Percentiles rank a stretch among this genome's conserved stretches.
Conservation (phyloP, 2,888 invertebrate species). For the Stomorhina lunata region DNA sequence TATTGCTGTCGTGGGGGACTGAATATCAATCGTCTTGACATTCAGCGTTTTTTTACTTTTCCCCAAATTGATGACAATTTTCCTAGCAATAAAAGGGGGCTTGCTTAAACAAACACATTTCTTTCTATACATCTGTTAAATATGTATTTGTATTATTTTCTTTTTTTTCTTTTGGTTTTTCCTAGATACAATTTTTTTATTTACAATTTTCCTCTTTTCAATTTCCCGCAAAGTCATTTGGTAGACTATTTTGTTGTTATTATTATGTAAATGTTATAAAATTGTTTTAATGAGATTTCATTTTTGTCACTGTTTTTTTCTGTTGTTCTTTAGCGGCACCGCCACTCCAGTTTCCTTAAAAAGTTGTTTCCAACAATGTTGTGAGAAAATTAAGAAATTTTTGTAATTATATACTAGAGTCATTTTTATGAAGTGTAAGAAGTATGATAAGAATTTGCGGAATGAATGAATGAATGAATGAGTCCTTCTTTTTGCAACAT, state of each 20-base stretch:
- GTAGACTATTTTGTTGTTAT: not conserved
- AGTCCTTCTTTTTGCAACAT: too few species aligned
- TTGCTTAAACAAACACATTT: not conserved
- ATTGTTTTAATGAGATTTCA: slow-evolving; percentile 3
- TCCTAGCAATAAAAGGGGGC: not conserved
- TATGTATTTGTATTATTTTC: not conserved
- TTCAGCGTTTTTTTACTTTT: slow-evolving; percentile 24
- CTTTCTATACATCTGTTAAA: not conserved
- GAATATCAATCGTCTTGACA: slow-evolving; percentile 10
- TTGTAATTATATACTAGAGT: not conserved
- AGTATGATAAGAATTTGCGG: not conserved
- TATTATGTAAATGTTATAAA: slow-evolving; percentile 6
- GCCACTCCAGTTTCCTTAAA: slow-evolving; percentile 25
- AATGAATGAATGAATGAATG: not conserved
- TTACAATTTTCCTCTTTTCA: too few species aligned
- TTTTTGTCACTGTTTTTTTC: not conserved
- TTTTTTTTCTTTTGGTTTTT: not conserved
- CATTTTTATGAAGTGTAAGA: not conserved
- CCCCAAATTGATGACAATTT: slow-evolving; percentile 32
- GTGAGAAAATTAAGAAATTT: not conserved
- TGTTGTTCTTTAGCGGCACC: not conserved
- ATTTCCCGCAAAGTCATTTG: slow-evolving; percentile 12
- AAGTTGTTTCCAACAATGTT: not conserved
- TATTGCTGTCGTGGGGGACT: not conserved
- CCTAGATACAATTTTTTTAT: not conserved